Base-by-base conservation (phyloP, 2,797 vertebrate species). In the Ceryle rudis region DNA sequence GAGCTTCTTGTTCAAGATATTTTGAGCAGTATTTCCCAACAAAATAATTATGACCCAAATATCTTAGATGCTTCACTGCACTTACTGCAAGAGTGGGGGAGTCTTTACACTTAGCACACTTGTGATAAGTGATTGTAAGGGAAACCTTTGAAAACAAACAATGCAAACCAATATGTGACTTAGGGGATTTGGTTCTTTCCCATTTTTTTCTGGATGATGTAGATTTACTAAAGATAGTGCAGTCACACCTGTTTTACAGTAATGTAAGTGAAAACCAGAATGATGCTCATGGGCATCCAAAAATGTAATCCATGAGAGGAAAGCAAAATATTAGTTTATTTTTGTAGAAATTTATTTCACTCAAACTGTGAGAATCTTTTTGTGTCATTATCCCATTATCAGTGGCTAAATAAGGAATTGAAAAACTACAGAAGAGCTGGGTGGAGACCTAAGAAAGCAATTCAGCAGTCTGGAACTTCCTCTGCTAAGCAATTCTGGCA, bases 401-500 rank as follows among this genome's bases (percentile, higher is more conserved):
- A 71, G 91, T 87, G 93, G 58, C 96, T 97, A 97, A 97, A 97
- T 96, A 97, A 97, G 93, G 89, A 94, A 81, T 44, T 86, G 94
- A 96, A 96, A 97, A 89, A 91, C 86, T 96, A 90, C 81, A 95
- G 93, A 96, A 60, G 37, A 73, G 58, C 91, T 96, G 94, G 94
- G 95, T 96, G 91, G 94, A 97, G 97, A 97, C 92, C 96, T 95
- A 97, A 97, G 93, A 97, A 97, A 98, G 90, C 95, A 97, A 87
- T 93, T 97, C 93, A 97, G 83, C 97, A 96, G 71, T 91, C 94
- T 97, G 91, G 94, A 96, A 96, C 96, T 98, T 98, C 95, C 97
- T 98, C 92, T 96, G 58, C 91, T 98, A 92, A 95, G 95, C 95
- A 93, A 78, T 91, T 97, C 96, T 98, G 96, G 97, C 98, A 97